These are phyloP conservation scores for Nipponacmea schrenckii DNA, from an alignment of 2,888 invertebrate species.

Conservation along the genomic window DNA sequence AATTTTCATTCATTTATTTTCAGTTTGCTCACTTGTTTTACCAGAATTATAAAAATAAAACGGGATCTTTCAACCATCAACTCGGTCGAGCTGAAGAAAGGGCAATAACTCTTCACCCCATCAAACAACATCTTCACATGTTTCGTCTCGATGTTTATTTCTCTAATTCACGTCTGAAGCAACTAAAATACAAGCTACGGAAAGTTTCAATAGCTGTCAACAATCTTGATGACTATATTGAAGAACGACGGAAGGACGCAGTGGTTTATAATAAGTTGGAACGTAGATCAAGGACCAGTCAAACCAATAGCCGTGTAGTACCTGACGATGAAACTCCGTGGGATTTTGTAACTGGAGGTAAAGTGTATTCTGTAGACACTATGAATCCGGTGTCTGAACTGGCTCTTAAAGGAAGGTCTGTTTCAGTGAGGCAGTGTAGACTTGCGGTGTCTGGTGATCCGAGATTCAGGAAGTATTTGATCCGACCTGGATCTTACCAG, in stretches of 20 bases:
- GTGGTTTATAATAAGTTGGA: no score
- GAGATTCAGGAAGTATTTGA: neutral
- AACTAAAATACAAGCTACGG: neutral
- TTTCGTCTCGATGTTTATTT: constrained; percentile 88
- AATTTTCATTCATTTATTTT: constrained; percentile 46
- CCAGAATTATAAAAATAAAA: constrained; percentile 87
- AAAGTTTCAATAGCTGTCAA: neutral
- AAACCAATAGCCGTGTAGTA: no score
- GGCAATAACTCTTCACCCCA: constrained; percentile 94
- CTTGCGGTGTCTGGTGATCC: neutral
- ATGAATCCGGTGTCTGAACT: no score
- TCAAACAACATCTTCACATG: constrained; percentile 86
- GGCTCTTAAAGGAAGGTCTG: neutral
- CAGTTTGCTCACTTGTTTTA: constrained; percentile 97
- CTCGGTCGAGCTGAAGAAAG: constrained; percentile 89
- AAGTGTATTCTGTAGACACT: no score
- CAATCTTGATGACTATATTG: no score
- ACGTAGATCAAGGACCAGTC: no score
- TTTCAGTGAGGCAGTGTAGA: neutral
- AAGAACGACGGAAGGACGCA: no score
- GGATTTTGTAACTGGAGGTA: no score
- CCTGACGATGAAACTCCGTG: no score
- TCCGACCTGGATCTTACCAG: neutral
- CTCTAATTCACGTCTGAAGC: neutral
- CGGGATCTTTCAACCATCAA: constrained; percentile 83